phyloP scores from a whole-genome alignment of 2,113 vertebrate genomes.

The Dasyornis broadbenti region DNA sequence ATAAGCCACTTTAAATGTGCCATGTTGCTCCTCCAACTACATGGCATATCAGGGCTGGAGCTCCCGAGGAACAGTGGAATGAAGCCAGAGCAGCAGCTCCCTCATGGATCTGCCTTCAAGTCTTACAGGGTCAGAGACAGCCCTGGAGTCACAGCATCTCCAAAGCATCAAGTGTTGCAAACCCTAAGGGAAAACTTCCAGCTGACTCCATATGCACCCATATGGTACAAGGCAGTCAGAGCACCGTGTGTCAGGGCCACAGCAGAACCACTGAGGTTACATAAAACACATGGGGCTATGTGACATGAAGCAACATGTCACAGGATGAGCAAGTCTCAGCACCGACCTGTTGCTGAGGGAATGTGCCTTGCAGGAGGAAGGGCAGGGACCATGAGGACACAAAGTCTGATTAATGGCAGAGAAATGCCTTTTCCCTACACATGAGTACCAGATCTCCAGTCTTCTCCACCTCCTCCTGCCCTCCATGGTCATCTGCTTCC shows the following conservation, averaged over 20 bases:
- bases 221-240: not conserved
- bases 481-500: too few species aligned
- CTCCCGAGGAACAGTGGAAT: not conserved
- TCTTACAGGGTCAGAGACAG: not conserved
- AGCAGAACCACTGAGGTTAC: not conserved
- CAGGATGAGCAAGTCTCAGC: not conserved
- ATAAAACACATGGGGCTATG: accelerated
- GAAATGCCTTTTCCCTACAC: not conserved
- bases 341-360: not conserved
- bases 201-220: not conserved
- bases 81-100: not conserved
- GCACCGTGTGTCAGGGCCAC: not conserved
- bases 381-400: not conserved
- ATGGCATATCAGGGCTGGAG: not conserved
- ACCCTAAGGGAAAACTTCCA: not conserved
- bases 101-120: not conserved
- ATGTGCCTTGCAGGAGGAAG: not conserved
- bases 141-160: not conserved
- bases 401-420: not conserved
- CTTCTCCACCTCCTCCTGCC: not conserved
- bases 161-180: not conserved
- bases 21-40: not conserved
- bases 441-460: not conserved
- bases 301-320: not conserved
- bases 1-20: not conserved